Evolutionary conservation across 1,140 invertebrate genomes (phyloP), one percentile per base, ranked within the genome.

Genomic region (Spodoptera frugiperda): DNA sequence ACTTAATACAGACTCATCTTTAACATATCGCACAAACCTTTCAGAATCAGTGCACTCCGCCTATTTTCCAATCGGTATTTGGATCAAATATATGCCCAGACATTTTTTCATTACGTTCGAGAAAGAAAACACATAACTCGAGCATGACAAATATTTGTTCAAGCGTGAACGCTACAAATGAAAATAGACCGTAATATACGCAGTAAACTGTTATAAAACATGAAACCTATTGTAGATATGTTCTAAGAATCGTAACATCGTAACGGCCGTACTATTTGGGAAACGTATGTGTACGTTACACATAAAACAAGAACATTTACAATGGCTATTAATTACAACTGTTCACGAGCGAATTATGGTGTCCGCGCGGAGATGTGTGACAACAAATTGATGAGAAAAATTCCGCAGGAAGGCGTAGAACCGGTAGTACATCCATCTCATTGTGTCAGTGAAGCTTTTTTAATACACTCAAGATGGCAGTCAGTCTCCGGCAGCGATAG

Each of bases 101-200:
- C 33, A 25, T 57, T 55, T 54, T 72, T 72, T 57, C 51, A 72
- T 72, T 72, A 72, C 68, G 30, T 46, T 54, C 51, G 9, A 53
- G 21, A 68, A 68, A 48, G 63, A 65, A 68, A 68, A 51, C 65
- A 48, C 61, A 68, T 33, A 68, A 68, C 65, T 53, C 65, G 33
- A 72, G 33, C 15, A 57, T 72, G 51, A 72, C 51, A 55, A 72
- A 72, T 72, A 72, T 72, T 72, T 72, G 33, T 12, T 44, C 49
- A 72, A 17, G 68, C 51, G 33, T 55, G 51, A 72, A 68, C 48
- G 49, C 10, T 21, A 68, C 65, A 68, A 15, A 68, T 53, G 65
- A 68, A 53, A 53, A 53, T 68, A 68, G 65, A 51, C 25, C 14
- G 65, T 53, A 68, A 68, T 53, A 68, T 19, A 30, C 46, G 17